A percentile compares a stretch with the other conserved stretches of the same genome.
Evolutionary conservation across 1,140 invertebrate species (phyloP).

Genomic region (Drosophila miranda): DNA sequence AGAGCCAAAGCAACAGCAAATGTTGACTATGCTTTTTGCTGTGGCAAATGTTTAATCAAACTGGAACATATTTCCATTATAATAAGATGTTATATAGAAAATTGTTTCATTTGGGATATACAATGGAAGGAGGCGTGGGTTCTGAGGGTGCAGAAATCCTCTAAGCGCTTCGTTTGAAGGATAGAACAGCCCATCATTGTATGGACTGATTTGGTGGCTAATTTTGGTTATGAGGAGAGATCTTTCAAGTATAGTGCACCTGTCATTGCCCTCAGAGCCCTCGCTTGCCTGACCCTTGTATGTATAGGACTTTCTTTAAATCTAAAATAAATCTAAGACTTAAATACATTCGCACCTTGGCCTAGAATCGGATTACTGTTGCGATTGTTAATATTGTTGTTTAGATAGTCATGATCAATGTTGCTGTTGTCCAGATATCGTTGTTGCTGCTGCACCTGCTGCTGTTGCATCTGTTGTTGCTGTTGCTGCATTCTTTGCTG

Average conservation of each 20-base stretch:
- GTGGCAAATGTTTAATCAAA: conserved; percentile 22
- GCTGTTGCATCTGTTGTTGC: conserved; percentile 22
- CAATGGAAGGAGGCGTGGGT: too few relatives aligned
- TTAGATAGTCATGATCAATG: conserved; percentile 57
- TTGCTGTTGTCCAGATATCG: conserved; percentile 33
- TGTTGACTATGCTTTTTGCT: conserved; percentile 26
- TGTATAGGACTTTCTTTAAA: background rate
- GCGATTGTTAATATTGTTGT: conserved; percentile 50
- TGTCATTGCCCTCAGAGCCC: too few relatives aligned
- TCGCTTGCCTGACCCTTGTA: too few relatives aligned
- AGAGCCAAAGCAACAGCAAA: conserved; percentile 24
- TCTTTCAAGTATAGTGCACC: too few relatives aligned
- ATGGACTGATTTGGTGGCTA: too few relatives aligned
- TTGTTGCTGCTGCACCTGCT: conserved; percentile 30
- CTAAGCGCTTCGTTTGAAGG: too few relatives aligned
- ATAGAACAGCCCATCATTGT: too few relatives aligned
- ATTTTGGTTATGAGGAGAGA: too few relatives aligned
- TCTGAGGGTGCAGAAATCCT: too few relatives aligned
- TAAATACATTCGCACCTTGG: conserved; percentile 59
- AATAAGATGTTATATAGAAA: too few relatives aligned
- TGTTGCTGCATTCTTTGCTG: conserved; percentile 61
- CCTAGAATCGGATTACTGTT: conserved; percentile 46
- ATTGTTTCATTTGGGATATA: too few relatives aligned
- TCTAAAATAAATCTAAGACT: conserved; percentile 20
- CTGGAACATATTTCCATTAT: background rate